A percentile compares a stretch with the other conserved stretches of the same genome.
These are phyloP conservation scores for Anorthoa munda DNA, from an alignment of 2,888 invertebrate genomes.

Conservation along the genomic window DNA sequence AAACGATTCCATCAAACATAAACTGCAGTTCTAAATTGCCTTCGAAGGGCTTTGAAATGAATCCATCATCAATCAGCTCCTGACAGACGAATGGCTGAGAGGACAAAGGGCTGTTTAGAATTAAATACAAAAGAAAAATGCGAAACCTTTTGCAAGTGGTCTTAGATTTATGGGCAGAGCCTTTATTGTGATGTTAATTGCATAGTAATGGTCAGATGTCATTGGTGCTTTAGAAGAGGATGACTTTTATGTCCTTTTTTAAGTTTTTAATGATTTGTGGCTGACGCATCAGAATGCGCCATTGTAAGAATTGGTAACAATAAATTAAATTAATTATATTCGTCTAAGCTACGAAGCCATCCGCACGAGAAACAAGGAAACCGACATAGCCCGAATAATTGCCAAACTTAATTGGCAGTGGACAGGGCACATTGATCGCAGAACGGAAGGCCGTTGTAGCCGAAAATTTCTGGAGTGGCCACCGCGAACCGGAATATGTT, in stretches of 20 bases:
- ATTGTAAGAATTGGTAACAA: too few species aligned
- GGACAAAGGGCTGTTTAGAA: slow-evolving; percentile 75
- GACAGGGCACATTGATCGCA: too few species aligned
- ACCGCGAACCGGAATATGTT: too few species aligned
- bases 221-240: background rate
- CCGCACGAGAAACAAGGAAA: too few species aligned
- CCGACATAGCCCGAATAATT: too few species aligned
- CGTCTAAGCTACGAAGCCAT: too few species aligned
- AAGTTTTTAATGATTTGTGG: background rate
- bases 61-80: slow-evolving; percentile 79
- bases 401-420: too few species aligned
- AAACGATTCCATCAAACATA: slow-evolving; percentile 1
- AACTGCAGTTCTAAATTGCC: slow-evolving; percentile 45
- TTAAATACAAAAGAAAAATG: slow-evolving; percentile 74
- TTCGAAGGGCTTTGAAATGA: slow-evolving; percentile 71
- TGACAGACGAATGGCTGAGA: slow-evolving; percentile 74
- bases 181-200: slow-evolving; percentile 62
- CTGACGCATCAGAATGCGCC: too few species aligned
- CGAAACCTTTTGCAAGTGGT: slow-evolving; percentile 52
- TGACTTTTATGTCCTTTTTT: background rate
- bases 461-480: too few species aligned
- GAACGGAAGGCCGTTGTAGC: too few species aligned
- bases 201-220: slow-evolving; percentile 39
- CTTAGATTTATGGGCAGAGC: slow-evolving; percentile 56
- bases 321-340: too few species aligned